A percentile compares a stretch with the other conserved stretches of the same genome.
Conservation (phyloP, 2,113 vertebrate species). For the Stercorarius parasiticus region DNA sequence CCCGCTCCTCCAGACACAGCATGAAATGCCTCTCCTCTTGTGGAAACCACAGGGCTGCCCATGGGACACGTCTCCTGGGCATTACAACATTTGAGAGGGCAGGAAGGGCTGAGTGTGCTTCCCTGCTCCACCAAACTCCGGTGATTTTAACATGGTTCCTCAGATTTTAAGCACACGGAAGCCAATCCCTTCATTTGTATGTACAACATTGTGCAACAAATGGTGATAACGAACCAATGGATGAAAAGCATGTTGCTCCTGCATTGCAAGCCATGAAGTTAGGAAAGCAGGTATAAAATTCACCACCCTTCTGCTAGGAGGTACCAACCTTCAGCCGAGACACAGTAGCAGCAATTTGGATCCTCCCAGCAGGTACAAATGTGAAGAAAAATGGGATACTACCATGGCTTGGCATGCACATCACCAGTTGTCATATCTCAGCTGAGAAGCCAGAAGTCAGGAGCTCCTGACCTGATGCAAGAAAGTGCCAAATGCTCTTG, state of each 20-base stretch:
- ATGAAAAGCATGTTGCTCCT: background rate
- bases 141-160: background rate
- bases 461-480: background rate
- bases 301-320: background rate
- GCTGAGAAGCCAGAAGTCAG: background rate
- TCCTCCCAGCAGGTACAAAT: background rate
- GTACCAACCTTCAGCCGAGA: background rate
- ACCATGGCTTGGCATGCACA: rapidly evolving
- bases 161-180: background rate
- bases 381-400: rapidly evolving
- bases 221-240: background rate
- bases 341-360: background rate
- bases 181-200: rapidly evolving
- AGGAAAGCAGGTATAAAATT: background rate
- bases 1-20: background rate
- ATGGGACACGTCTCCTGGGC: background rate
- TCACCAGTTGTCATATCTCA: background rate
- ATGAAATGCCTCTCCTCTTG: background rate
- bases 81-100: background rate
- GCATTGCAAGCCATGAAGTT: background rate
- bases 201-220: background rate
- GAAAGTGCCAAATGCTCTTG: background rate
- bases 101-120: background rate
- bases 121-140: background rate
- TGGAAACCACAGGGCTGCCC: background rate